Evolutionary conservation across 53 echinoderm and acorn worm genomes (phyloP).

Genomic region (Hippasteria phrygiana): DNA sequence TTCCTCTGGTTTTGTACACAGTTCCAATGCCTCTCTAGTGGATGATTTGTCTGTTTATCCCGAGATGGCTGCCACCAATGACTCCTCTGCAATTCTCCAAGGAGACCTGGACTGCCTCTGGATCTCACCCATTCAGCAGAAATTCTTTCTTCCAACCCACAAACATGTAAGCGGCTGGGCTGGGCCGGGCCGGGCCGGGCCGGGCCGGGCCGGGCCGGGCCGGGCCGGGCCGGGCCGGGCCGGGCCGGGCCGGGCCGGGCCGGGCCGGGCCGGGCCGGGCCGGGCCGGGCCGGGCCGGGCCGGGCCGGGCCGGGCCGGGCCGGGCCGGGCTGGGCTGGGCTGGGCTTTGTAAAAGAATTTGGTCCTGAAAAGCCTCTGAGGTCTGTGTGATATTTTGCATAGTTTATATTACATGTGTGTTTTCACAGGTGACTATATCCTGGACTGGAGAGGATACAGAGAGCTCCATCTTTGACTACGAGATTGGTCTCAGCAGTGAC

Average conservation of each 20-base stretch:
- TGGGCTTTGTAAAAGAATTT: not conserved
- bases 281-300: too few relatives aligned
- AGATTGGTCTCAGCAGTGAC: slow-evolving; percentile 63
- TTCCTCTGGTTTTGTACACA: not conserved
- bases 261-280: too few relatives aligned
- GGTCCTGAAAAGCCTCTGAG: not conserved
- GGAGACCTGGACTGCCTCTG: slow-evolving; percentile 21
- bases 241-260: too few relatives aligned
- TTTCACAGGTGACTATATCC: slow-evolving; percentile 40
- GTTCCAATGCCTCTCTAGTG: slow-evolving; percentile 5
- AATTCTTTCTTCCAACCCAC: slow-evolving; percentile 14
- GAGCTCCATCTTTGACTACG: slow-evolving; percentile 62
- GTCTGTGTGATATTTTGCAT: not conserved
- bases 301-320: too few relatives aligned
- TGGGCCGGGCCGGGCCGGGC: too few relatives aligned
- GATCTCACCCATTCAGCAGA: slow-evolving; percentile 28
- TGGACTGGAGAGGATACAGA: slow-evolving; percentile 54
- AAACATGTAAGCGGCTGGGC: not conserved
- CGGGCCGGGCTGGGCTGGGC: too few relatives aligned
- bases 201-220: too few relatives aligned
- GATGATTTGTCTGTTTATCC: slow-evolving; percentile 20
- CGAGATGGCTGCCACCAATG: not conserved
- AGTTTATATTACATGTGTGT: not conserved
- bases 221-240: too few relatives aligned
- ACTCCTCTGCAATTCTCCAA: not conserved